Evolutionary conservation across 1,140 invertebrate genomes (phyloP).

Genomic region (Mylabris phalerata): DNA sequence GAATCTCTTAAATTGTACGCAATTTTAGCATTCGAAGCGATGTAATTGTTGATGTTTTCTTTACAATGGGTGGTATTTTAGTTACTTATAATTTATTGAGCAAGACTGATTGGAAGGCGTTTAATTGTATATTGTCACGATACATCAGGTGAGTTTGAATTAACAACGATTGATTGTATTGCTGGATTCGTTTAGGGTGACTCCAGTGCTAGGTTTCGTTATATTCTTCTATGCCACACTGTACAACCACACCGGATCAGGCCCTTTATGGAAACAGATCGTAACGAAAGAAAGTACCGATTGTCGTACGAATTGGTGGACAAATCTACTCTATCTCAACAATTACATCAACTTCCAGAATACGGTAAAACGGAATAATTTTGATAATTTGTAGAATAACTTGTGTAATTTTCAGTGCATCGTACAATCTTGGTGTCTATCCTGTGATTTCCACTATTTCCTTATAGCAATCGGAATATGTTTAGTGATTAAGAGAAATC

Average conservation of each 20-base stretch:
- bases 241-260: slow-evolving; percentile 32
- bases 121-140: slow-evolving; percentile 48
- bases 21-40: slow-evolving; percentile 50
- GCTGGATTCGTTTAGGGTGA: no score
- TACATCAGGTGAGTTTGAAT: slow-evolving; percentile 51
- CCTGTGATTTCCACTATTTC: slow-evolving; percentile 71
- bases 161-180: no score
- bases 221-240: slow-evolving; percentile 36
- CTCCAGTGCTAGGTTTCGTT: slow-evolving; percentile 35
- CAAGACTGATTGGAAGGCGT: no score
- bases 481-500: slow-evolving; percentile 44
- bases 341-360: slow-evolving; percentile 47
- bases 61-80: slow-evolving; percentile 53
- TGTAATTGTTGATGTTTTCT: slow-evolving; percentile 59
- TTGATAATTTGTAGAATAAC: not conserved
- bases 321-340: slow-evolving; percentile 52
- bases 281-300: slow-evolving; percentile 30
- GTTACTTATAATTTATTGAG: slow-evolving; percentile 46
- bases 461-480: slow-evolving; percentile 53
- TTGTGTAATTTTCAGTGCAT: slow-evolving; percentile 56
- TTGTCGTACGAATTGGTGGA: slow-evolving; percentile 44
- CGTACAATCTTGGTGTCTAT: slow-evolving; percentile 67
- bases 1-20: slow-evolving; percentile 36
- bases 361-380: slow-evolving; percentile 33
- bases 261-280: slow-evolving; percentile 36